phyloP scores from a whole-genome alignment of 2,113 vertebrate species.

The rat (Rattus norvegicus) region DNA sequence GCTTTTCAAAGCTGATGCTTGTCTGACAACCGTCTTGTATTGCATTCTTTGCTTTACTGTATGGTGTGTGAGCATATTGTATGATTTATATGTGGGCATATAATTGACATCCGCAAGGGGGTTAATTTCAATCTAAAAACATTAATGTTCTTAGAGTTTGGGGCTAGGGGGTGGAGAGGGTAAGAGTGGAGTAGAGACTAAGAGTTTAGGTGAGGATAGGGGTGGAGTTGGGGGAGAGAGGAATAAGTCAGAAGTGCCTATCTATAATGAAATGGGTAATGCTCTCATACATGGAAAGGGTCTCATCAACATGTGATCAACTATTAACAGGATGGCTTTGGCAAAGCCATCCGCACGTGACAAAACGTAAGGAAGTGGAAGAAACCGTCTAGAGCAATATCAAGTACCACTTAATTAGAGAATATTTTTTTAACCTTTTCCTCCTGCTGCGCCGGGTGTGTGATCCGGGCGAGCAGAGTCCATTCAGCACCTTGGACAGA shows the following conservation, averaged over 20 bases:
- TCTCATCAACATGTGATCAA: constrained; percentile 93
- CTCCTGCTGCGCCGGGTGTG: constrained; percentile 78
- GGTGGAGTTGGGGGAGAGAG: constrained; percentile 63
- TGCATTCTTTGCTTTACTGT: constrained; percentile 70
- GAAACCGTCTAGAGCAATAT: constrained; percentile 89
- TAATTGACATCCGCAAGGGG: constrained; percentile 73
- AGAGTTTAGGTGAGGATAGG: constrained; percentile 61
- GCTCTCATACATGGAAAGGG: constrained; percentile 87
- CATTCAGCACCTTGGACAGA: constrained; percentile 98
- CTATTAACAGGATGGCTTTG: constrained; percentile 93
- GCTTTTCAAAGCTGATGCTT: constrained; percentile 71
- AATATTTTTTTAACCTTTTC: constrained; percentile 85
- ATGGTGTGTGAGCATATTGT: constrained; percentile 79
- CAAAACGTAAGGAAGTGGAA: constrained; percentile 90
- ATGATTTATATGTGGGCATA: constrained; percentile 78
- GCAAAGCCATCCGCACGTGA: constrained; percentile 92
- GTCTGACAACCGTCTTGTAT: constrained; percentile 62
- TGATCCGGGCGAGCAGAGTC: constrained; percentile 45
- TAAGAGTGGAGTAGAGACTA: constrained; percentile 35
- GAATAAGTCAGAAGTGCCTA: constrained; percentile 79
- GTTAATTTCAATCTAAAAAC: constrained; percentile 70
- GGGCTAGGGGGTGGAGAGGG: constrained; percentile 17
- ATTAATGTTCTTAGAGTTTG: constrained; percentile 59
- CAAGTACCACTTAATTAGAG: constrained; percentile 91
- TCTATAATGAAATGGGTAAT: constrained; percentile 84